Evolutionary conservation across 2,113 vertebrate species (phyloP).

Genomic region (Orycteropus afer): DNA sequence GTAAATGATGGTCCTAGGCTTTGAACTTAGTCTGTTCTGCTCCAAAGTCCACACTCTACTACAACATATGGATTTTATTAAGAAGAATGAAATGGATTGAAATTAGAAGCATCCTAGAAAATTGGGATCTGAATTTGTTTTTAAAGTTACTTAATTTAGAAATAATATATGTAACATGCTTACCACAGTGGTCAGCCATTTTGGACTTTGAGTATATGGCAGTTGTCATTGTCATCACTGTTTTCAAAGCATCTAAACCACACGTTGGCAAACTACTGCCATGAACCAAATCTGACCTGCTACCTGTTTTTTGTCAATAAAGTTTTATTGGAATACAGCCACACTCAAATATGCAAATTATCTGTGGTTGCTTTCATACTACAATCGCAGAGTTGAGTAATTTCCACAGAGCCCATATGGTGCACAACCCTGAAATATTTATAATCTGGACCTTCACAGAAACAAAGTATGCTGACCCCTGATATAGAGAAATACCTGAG

Average conservation of each 20-base stretch:
- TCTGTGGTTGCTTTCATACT: background rate
- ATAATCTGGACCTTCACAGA: background rate
- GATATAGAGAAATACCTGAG: background rate
- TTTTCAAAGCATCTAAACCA: background rate
- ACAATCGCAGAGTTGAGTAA: background rate
- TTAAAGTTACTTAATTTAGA: background rate
- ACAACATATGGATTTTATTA: background rate
- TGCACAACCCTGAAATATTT: background rate
- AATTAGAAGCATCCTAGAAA: background rate
- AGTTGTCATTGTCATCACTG: background rate
- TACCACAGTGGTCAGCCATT: background rate
- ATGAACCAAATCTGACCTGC: background rate
- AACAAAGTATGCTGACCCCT: background rate
- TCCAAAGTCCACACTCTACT: background rate
- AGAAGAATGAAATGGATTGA: background rate
- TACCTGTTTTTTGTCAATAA: slow-evolving; percentile 6
- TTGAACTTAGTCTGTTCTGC: background rate
- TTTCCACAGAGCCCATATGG: background rate
- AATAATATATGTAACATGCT: background rate
- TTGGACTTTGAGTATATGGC: background rate
- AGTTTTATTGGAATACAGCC: background rate
- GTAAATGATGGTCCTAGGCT: background rate
- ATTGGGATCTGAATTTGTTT: background rate
- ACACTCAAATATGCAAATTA: background rate
- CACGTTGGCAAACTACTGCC: background rate